Percentiles rank a stretch among this genome's conserved stretches.
phyloP scores from a whole-genome alignment of 1,140 invertebrate genomes.

The Drosophila pseudoobscura region DNA sequence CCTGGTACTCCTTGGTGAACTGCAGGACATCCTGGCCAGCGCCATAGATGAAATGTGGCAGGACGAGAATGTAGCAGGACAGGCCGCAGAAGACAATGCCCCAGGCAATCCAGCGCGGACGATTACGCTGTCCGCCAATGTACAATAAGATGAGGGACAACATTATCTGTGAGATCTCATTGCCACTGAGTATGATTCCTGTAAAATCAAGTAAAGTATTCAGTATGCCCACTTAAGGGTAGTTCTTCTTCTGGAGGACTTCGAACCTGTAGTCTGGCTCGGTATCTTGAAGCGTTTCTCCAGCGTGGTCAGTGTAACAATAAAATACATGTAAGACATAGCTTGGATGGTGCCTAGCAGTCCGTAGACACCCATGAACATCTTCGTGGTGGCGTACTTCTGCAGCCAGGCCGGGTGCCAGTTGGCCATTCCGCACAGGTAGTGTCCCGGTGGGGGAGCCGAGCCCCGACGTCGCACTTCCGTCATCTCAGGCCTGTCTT shows the following conservation, averaged over 20 bases:
- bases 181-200: constrained; percentile 89
- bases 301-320: constrained; percentile 88
- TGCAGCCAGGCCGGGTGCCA: constrained; percentile 87
- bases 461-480: constrained; percentile 50
- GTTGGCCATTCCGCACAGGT: constrained; percentile 85
- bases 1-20: constrained; percentile 83
- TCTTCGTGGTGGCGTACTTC: constrained; percentile 86
- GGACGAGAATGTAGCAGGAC: constrained; percentile 86
- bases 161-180: constrained; percentile 89
- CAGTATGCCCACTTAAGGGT: neutral
- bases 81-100: constrained; percentile 86
- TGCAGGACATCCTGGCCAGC: constrained; percentile 85
- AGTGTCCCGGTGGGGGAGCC: constrained; percentile 47
- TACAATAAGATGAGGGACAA: constrained; percentile 86
- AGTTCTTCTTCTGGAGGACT: neutral
- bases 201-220: constrained; percentile 11
- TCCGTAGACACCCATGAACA: constrained; percentile 87
- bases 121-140: constrained; percentile 85
- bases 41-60: constrained; percentile 89
- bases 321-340: constrained; percentile 89
- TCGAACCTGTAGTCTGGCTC: constrained; percentile 87
- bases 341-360: constrained; percentile 88
- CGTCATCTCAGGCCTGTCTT: constrained; percentile 30
- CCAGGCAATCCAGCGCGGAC: constrained; percentile 87
- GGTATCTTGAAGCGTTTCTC: constrained; percentile 90